These are phyloP conservation scores for Macrosiphum euphorbiae DNA, from an alignment of 2,888 invertebrate genomes.

Conservation along the genomic window DNA sequence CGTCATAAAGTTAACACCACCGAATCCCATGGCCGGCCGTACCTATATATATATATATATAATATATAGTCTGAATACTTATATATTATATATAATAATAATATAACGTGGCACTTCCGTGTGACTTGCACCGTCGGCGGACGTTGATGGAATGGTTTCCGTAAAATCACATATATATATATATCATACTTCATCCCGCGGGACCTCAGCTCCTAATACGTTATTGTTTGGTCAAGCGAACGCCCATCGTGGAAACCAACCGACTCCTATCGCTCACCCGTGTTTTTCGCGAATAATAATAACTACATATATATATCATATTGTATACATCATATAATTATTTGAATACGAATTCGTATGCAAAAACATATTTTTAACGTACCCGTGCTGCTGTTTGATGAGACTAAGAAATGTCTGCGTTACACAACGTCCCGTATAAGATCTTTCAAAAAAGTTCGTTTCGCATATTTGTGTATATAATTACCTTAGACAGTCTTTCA, in stretches of 20 bases:
- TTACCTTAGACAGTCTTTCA: no score
- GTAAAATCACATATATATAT: constrained; percentile 29
- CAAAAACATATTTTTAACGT: no score
- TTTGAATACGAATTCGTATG: no score
- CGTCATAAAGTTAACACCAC: constrained; percentile 61
- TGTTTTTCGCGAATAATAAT: not conserved
- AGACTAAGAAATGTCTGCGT: no score
- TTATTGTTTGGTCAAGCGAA: constrained; percentile 57
- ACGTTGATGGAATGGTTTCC: constrained; percentile 64
- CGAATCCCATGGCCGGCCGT: constrained; percentile 32
- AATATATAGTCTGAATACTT: not conserved
- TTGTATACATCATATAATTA: not conserved
- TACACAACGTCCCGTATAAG: no score
- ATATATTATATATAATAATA: not conserved
- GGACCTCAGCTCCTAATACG: constrained; percentile 31
- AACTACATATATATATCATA: not conserved
- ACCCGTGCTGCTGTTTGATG: no score
- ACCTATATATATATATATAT: not conserved
- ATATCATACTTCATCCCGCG: constrained; percentile 34
- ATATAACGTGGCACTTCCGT: constrained; percentile 18
- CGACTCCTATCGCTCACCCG: constrained; percentile 43
- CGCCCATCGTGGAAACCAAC: not conserved
- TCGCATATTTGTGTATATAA: no score
- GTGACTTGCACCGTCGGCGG: constrained; percentile 42
- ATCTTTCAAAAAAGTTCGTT: no score